Base-by-base conservation (phyloP, 2,888 invertebrate species). In the Synergus japonicus region DNA sequence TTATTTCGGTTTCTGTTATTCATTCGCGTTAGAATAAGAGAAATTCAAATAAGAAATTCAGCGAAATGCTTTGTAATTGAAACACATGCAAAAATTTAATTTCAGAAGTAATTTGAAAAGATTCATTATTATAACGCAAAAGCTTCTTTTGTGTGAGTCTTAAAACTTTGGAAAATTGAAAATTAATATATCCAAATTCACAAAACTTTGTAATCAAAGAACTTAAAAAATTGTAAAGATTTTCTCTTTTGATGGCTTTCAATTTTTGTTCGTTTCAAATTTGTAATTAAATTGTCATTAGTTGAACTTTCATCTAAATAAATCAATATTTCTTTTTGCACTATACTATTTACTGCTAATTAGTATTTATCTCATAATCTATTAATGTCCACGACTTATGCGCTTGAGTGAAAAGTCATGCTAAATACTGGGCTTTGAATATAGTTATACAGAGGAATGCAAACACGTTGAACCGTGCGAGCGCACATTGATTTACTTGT, bases 331-430 rank as follows among this genome's bases (percentile, higher is more conserved):
- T 41, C n/a, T 73, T 29, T 54, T 49, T 49, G 54, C n/a, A 22
- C n/a, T 66, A 5, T 54, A n/a, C 41, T 37, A 54, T 13, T 54
- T 15, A 54, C 54, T 54, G 5, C 22, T 49, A 49, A 7, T 73
- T 73, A 54, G n/a, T n/a, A 18, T 54, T 54, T n/a, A 73, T 54
- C 49, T 15, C n/a, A 54, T 54, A 54, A 73, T 73, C 54, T 54
- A 73, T 73, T 73, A 54, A 37, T 73, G 73, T 54, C 49, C 37
- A 10, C 73, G 15, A 37, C n/a, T 54, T 37, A 73, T 37, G 54
- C 37, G 37, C 22, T 8, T 15, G 41, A 54, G 73, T 49, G 54
- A 73, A 73, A 73, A 73, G 49, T 73, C 37, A 73, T 54, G 37
- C 37, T 41, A 54, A 54, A 41, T 37, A 54, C 37, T 22, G 54